These are phyloP conservation scores for Neosalanx taihuensis DNA, from an alignment of 2,797 vertebrate genomes.

Conservation along the genomic window DNA sequence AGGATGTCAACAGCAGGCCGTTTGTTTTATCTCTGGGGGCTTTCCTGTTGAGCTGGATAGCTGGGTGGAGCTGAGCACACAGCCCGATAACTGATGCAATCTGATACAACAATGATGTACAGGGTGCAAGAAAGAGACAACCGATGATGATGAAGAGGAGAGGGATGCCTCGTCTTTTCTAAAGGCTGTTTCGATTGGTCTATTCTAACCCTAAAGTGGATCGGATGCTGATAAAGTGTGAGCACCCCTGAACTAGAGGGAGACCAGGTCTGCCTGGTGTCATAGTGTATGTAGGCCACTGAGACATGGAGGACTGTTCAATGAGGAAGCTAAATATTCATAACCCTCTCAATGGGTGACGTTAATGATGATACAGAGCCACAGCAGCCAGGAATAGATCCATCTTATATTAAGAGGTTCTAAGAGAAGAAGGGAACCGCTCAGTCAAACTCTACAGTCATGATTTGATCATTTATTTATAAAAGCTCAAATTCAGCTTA, in stretches of 20 bases:
- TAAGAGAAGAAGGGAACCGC: background rate
- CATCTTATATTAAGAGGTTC: constrained; percentile 25
- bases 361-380: constrained; percentile 40
- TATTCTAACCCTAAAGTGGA: too few relatives aligned
- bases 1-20: background rate
- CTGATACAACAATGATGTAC: constrained; percentile 38
- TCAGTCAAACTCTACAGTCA: background rate
- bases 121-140: constrained; percentile 25
- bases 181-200: too few relatives aligned
- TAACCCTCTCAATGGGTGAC: constrained; percentile 30
- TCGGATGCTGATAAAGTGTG: background rate
- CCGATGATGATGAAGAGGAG: background rate
- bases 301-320: constrained; percentile 30
- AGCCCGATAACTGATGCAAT: constrained; percentile 44
- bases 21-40: background rate
- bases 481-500: background rate
- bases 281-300: constrained; percentile 37
- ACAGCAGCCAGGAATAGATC: constrained; percentile 10
- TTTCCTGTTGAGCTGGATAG: too few relatives aligned
- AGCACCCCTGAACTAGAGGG: background rate
- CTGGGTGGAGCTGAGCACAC: background rate
- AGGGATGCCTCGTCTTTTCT: too few relatives aligned
- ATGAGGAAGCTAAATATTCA: constrained; percentile 43
- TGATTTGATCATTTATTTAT: background rate
- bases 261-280: constrained; percentile 10